phyloP scores from a whole-genome alignment of 1,140 invertebrate genomes.

The Atta colombica region DNA sequence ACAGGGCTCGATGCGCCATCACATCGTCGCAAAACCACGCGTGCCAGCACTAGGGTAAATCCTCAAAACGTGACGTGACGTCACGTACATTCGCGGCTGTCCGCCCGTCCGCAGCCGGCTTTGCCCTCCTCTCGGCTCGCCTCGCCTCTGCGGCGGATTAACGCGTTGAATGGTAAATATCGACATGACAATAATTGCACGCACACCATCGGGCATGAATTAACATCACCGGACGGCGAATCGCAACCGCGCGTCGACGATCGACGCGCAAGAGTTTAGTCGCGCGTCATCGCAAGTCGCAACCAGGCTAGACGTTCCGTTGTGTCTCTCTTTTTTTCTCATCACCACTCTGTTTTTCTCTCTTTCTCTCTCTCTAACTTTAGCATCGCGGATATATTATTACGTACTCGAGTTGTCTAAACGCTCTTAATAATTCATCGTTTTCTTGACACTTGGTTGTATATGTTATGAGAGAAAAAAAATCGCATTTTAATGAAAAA shows the following conservation, averaged over 20 bases:
- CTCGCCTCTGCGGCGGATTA: conserved; percentile 44
- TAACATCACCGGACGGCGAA: neutral
- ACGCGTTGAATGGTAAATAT: conserved; percentile 64
- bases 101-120: conserved; percentile 20
- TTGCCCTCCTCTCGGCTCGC: conserved; percentile 21
- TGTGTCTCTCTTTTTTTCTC: neutral
- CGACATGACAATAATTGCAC: neutral
- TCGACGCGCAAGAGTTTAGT: no score
- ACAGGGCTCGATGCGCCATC: neutral
- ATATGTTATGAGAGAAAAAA: neutral
- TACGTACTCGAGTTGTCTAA: conserved; percentile 12
- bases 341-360: neutral
- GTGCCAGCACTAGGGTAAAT: conserved; percentile 33
- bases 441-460: neutral
- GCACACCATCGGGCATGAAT: neutral
- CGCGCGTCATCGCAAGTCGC: neutral
- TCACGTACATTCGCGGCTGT: neutral
- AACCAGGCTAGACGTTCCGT: neutral
- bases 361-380: neutral
- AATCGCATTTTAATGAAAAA: neutral
- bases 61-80: conserved; percentile 26
- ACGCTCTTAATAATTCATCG: neutral
- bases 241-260: neutral
- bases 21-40: neutral
- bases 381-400: neutral